phyloP scores from a whole-genome alignment of 2,113 vertebrate genomes.

The Vulpes vulpes region DNA sequence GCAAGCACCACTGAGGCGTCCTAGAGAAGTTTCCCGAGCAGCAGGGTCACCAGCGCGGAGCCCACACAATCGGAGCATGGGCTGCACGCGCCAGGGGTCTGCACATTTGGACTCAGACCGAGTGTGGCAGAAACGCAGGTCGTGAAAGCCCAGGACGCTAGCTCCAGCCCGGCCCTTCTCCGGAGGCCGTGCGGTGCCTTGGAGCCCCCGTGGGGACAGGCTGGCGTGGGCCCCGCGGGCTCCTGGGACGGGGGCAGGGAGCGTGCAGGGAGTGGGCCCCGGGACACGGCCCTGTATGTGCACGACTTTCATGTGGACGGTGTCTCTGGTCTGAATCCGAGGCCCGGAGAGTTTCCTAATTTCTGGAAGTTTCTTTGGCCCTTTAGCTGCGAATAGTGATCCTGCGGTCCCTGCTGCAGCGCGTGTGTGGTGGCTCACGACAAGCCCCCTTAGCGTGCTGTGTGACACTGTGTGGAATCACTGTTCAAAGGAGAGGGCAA shows the following conservation, averaged over 20 bases:
- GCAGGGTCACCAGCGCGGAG: not conserved
- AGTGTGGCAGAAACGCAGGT: no score
- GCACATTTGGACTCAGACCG: no score
- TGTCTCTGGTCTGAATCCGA: not conserved
- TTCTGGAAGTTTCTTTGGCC: not conserved
- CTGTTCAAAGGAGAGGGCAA: not conserved
- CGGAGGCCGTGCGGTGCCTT: not conserved
- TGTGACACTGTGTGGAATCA: not conserved
- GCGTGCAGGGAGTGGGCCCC: no score
- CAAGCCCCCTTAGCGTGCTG: no score
- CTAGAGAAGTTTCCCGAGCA: not conserved
- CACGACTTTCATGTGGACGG: no score
- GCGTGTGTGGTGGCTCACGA: no score
- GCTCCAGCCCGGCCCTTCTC: not conserved
- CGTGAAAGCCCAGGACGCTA: no score
- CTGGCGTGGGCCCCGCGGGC: rapidly evolving
- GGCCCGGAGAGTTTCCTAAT: not conserved
- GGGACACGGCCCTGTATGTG: no score
- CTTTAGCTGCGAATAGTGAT: not conserved
- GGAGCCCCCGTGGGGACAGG: not conserved
- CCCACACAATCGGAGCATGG: not conserved
- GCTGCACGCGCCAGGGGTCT: no score
- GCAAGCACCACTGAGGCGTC: no score
- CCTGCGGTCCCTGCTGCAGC: not conserved
- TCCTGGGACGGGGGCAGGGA: no score